Evolutionary conservation across 2,113 vertebrate species (phyloP).

Genomic region (Syngnathus scovelli): DNA sequence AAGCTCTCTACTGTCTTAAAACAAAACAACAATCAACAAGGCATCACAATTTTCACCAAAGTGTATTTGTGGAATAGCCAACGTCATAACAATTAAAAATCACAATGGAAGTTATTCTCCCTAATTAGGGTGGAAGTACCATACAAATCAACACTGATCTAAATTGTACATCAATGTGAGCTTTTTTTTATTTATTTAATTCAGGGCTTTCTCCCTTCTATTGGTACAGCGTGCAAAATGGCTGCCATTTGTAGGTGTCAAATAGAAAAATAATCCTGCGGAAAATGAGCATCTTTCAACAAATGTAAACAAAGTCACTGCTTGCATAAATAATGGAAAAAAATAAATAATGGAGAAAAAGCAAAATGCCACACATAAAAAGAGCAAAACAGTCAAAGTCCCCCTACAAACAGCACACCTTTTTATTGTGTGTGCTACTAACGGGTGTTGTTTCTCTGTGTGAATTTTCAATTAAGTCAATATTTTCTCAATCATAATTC

Average conservation of each 20-base stretch:
- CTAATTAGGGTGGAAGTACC: slow-evolving; percentile 30
- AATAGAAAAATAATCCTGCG: slow-evolving; percentile 17
- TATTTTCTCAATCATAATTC: background rate
- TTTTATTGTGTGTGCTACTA: background rate
- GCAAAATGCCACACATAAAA: slow-evolving; percentile 5
- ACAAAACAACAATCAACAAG: background rate
- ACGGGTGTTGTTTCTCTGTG: too few relatives aligned
- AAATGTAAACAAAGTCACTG: slow-evolving; percentile 64
- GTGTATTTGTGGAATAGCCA: background rate
- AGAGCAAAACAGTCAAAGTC: background rate
- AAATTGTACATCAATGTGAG: background rate
- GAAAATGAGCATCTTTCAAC: slow-evolving; percentile 38
- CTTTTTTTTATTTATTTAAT: background rate
- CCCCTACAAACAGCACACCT: background rate
- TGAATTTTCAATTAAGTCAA: background rate
- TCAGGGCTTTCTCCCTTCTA: background rate
- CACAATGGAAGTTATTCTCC: slow-evolving; percentile 13
- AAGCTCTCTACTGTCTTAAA: slow-evolving; percentile 12
- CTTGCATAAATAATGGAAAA: slow-evolving; percentile 53
- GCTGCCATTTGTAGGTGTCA: slow-evolving; percentile 1
- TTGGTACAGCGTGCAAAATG: background rate
- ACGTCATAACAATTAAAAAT: background rate
- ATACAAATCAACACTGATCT: slow-evolving; percentile 24
- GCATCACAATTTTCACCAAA: background rate
- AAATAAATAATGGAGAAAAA: slow-evolving; percentile 56